These are phyloP conservation scores for Avahi laniger DNA, from an alignment of 2,797 vertebrate genomes.

Conservation along the genomic window DNA sequence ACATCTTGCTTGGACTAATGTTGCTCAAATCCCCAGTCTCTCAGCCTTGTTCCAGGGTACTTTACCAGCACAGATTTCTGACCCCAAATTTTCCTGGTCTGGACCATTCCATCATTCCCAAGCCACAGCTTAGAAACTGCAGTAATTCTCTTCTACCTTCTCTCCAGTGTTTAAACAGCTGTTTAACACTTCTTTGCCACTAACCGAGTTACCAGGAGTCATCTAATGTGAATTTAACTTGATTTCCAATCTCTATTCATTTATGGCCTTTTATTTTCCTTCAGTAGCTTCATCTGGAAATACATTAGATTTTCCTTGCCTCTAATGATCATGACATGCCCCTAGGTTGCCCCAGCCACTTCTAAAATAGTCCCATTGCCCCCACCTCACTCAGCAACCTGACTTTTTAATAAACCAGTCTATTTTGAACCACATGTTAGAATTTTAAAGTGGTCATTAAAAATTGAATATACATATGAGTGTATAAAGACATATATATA, in stretches of 20 bases:
- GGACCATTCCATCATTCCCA: not conserved
- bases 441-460: not conserved
- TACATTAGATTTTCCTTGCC: not conserved
- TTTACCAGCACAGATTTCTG: slow-evolving; percentile 25
- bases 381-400: not conserved
- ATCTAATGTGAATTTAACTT: slow-evolving; percentile 21
- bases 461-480: not conserved
- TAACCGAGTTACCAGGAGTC: not conserved
- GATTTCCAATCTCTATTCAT: slow-evolving; percentile 2
- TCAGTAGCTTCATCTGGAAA: slow-evolving; percentile 26
- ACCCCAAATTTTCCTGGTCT: not conserved
- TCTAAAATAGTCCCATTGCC: not conserved
- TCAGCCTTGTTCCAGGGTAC: not conserved
- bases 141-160: not conserved
- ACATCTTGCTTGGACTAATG: not conserved
- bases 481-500: not conserved
- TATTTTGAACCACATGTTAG: not conserved
- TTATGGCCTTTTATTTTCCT: not conserved
- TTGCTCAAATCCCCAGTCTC: not conserved
- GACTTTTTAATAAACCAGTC: slow-evolving; percentile 24
- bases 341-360: not conserved
- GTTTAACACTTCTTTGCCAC: not conserved
- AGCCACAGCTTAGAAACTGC: not conserved
- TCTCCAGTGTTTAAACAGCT: not conserved
- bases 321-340: not conserved